Percentiles rank a stretch among this genome's conserved stretches.
These are phyloP conservation scores for Pediacus dermestoides DNA, from an alignment of 2,888 invertebrate genomes.

Conservation along the genomic window DNA sequence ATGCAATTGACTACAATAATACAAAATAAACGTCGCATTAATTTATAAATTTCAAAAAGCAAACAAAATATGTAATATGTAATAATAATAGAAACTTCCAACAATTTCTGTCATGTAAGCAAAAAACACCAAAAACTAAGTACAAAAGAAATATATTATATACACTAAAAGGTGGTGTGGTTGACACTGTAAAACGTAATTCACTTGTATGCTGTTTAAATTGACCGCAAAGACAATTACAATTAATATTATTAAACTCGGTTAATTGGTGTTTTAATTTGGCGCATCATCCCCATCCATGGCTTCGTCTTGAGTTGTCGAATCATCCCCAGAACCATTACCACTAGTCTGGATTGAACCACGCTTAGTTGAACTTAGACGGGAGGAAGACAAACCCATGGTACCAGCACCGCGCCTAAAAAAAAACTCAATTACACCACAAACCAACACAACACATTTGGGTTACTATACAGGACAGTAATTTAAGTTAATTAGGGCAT, in stretches of 20 bases:
- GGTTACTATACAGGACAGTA: neutral
- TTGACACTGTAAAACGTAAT: no score
- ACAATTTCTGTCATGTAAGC: no score
- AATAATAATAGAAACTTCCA: no score
- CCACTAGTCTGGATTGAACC: slow-evolving; percentile 62
- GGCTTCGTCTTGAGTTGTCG: slow-evolving; percentile 72
- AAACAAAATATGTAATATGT: no score
- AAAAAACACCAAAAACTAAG: no score
- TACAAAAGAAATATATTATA: no score
- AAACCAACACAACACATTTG: neutral
- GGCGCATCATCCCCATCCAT: slow-evolving; percentile 69
- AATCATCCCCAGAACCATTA: slow-evolving; percentile 69
- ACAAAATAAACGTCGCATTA: no score
- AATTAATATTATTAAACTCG: slow-evolving; percentile 17
- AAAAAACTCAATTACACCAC: slow-evolving; percentile 15
- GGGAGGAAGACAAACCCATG: slow-evolving; percentile 58
- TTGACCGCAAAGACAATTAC: no score
- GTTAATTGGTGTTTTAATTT: slow-evolving; percentile 43
- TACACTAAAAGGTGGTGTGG: no score
- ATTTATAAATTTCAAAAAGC: no score
- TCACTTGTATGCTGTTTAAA: no score
- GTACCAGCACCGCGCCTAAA: slow-evolving; percentile 48
- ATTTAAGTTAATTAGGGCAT: neutral
- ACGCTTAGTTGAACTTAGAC: slow-evolving; percentile 60
- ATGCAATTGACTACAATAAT: no score